phyloP scores from a whole-genome alignment of 2,888 invertebrate species.

The Mimas tiliae region DNA sequence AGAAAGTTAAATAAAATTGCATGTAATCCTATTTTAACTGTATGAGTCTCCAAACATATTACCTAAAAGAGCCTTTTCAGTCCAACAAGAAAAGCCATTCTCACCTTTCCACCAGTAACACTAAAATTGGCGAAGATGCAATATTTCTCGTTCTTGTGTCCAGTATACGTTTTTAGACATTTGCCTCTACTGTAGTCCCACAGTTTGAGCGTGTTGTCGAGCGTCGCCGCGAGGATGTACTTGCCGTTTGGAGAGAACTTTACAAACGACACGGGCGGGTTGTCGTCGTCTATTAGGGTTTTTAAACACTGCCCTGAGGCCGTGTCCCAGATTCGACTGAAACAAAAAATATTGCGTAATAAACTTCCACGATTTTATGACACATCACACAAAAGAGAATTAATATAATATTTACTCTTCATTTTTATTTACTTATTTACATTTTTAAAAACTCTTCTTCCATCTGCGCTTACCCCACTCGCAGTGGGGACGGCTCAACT shows the following conservation, averaged over 20 bases:
- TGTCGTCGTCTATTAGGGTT: conserved; percentile 99
- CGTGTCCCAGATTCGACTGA: conserved; percentile 99
- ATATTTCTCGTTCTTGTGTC: conserved; percentile 99
- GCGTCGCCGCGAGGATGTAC: conserved; percentile 98
- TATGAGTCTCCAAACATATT: no score
- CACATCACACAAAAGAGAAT: no score
- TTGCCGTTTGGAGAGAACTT: conserved; percentile 99
- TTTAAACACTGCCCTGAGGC: conserved; percentile 99
- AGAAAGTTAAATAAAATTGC: no score
- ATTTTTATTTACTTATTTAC: no score
- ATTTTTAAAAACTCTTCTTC: no score
- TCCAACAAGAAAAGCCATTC: not conserved
- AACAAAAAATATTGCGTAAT: conserved; percentile 48
- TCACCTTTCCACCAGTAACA: conserved; percentile 99
- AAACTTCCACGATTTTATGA: not conserved
- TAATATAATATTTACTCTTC: no score
- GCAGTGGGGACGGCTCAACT: no score
- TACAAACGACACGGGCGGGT: conserved; percentile 99
- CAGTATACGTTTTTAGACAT: conserved; percentile 98
- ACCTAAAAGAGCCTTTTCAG: no score
- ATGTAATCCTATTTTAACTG: no score
- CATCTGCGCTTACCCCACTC: no score
- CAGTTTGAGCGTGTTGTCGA: conserved; percentile 98
- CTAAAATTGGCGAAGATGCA: conserved; percentile 99
- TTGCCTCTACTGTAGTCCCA: conserved; percentile 99